Base-by-base conservation (phyloP, 2,888 invertebrate genomes). In the Pyrochroa serraticornis region DNA sequence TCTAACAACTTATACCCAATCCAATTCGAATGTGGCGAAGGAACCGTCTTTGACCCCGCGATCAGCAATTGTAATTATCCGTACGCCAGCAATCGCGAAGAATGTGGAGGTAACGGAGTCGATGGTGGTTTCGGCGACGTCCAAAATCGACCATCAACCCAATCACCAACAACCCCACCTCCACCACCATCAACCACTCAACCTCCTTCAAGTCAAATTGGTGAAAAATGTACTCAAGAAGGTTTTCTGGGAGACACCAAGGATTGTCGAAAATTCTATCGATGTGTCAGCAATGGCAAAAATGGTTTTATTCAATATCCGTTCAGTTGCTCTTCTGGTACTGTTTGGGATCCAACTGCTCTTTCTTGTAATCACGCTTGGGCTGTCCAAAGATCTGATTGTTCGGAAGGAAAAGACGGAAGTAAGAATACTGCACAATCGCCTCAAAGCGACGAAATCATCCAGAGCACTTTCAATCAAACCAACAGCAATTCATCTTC, bases 261-360 rank as follows among this genome's bases (percentile, higher is more conserved):
- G n/a, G 84, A 91, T 71, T 93, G 93, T 72, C 82, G 82, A 44
- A 80, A 85, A 47, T 93, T 91, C 79, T 91, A 91, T 74, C 84
- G 91, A 71, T 93, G 93, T 66, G 85, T 90, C 13, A 82, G 84
- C 68, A 85, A 84, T 71, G 83, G 84, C 62, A 79, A 82, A 30
- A 84, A 84, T 58, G 81, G 82, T 2, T 89, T 81, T 67, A 85
- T 79, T 39, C 86, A 84, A 77, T 87, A 88, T 73, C 87, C 90
- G 61, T 92, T 90, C 74, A 80, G 80, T n/a, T 92, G 92, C 75
- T 88, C 87, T 2, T 83, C 87, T 53, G 91, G 90, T 45, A 92
- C 92, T 3, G 87, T 89, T 33, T 92, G 92, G 91, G 90, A 91
- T 78, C 83, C 85, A 51, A 79, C 82, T 45, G 78, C 86, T 54